Evolutionary conservation across 1,140 invertebrate genomes (phyloP).

Genomic region (Gonatopus flavifemur): DNA sequence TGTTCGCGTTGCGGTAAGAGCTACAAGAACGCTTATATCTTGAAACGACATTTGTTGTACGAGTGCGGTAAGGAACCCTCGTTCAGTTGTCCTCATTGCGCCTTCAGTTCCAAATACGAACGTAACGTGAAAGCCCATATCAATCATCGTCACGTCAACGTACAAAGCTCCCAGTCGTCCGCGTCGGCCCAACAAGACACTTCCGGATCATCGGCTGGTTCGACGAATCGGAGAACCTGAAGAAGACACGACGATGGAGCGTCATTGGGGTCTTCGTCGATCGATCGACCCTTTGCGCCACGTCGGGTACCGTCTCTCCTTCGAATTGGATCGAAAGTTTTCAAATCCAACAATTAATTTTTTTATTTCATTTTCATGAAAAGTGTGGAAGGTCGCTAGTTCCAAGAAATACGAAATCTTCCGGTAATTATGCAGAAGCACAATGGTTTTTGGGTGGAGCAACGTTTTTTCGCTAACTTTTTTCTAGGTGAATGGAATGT

Average conservation of each 20-base stretch:
- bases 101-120: conserved; percentile 57
- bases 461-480: no score
- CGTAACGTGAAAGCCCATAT: conserved; percentile 57
- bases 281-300: not conserved
- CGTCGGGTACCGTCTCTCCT: no score
- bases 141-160: conserved; percentile 51
- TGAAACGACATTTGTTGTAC: conserved; percentile 58
- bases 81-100: conserved; percentile 60
- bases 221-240: conserved; percentile 37
- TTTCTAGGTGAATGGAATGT: no score
- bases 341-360: no score
- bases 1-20: conserved; percentile 56
- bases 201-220: conserved; percentile 4
- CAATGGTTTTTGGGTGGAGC: no score
- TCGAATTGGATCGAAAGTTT: no score
- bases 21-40: conserved; percentile 57
- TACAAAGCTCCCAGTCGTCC: conserved; percentile 21
- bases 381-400: conserved; percentile 5
- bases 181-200: not conserved
- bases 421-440: no score
- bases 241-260: conserved; percentile 7
- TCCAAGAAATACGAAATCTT: no score
- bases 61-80: conserved; percentile 60
- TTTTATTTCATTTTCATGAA: not conserved
- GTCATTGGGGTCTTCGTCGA: conserved; percentile 11